Percentiles rank a stretch among this genome's conserved stretches.
Conservation (phyloP, 1,140 invertebrate species). For the Streblospio benedicti region DNA sequence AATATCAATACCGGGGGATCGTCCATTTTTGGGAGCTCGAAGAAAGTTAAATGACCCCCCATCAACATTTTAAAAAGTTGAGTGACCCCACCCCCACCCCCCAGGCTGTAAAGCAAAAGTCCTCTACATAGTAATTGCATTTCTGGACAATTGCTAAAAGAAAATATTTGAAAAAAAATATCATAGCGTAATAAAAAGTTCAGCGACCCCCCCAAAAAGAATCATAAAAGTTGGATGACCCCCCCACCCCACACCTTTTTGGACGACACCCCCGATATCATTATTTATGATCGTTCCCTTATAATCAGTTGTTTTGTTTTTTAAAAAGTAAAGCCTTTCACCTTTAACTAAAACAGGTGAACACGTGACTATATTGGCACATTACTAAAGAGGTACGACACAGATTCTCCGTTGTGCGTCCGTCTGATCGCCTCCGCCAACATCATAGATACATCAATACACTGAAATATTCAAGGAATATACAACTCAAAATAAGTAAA, state of each 20-base stretch:
- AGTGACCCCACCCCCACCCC: too few species aligned
- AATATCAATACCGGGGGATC: too few species aligned
- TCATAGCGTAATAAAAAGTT: not conserved
- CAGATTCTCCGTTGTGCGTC: conserved; percentile 94
- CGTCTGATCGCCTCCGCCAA: conserved; percentile 90
- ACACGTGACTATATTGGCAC: conserved; percentile 31
- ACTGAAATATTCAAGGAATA: conserved; percentile 55
- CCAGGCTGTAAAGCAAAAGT: too few species aligned
- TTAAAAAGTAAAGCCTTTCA: not conserved
- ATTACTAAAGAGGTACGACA: conserved; percentile 50
- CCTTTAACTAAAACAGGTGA: not conserved
- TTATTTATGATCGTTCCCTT: not conserved
- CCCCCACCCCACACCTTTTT: too few species aligned
- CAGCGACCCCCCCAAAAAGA: not conserved
- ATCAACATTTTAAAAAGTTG: too few species aligned
- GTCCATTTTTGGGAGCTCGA: too few species aligned
- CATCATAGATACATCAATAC: conserved; percentile 95
- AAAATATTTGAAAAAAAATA: too few species aligned
- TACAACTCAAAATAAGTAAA: not conserved
- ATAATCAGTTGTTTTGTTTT: not conserved
- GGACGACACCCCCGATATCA: too few species aligned
- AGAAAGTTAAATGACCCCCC: too few species aligned
- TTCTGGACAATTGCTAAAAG: too few species aligned
- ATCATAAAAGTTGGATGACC: not conserved
- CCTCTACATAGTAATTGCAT: too few species aligned